These are phyloP conservation scores for Iguana delicatissima DNA, from an alignment of 2,797 vertebrate species.

Conservation along the genomic window DNA sequence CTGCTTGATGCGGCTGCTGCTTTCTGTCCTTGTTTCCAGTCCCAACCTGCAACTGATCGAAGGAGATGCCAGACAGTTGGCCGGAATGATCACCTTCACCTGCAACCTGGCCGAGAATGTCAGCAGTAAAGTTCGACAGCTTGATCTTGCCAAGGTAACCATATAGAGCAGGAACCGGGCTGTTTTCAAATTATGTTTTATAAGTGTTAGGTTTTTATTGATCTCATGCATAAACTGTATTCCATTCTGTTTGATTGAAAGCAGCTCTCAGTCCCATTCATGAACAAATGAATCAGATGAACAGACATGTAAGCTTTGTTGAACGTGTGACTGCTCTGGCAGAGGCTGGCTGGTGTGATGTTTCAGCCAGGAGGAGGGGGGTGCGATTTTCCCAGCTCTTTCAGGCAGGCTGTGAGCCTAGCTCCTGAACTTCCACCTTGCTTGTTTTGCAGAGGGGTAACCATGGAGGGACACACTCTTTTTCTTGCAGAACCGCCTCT, in stretches of 20 bases:
- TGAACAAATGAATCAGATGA: too few species aligned
- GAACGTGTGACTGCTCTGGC: too few species aligned
- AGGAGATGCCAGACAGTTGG: constrained; percentile 94
- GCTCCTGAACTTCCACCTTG: background rate
- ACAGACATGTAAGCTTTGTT: too few species aligned
- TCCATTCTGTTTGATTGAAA: too few species aligned
- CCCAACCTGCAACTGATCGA: constrained; percentile 95
- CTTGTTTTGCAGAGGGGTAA: background rate
- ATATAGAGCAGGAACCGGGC: fast-evolving
- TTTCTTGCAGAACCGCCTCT: constrained; percentile 91
- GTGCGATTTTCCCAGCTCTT: background rate
- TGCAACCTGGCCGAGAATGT: constrained; percentile 97
- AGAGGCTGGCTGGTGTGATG: background rate
- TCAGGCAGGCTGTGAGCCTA: background rate
- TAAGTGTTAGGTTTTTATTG: too few species aligned
- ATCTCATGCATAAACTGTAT: too few species aligned
- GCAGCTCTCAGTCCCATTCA: too few species aligned
- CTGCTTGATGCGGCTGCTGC: fast-evolving
- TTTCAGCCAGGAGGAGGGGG: background rate
- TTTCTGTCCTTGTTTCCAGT: constrained; percentile 74
- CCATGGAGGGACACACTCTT: background rate
- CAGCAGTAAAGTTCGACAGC: constrained; percentile 96
- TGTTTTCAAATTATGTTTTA: too few species aligned
- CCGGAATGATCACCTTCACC: constrained; percentile 97
- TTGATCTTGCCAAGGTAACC: constrained; percentile 95